Conservation (phyloP, 1,140 invertebrate species). For the Drosophila sturtevanti region DNA sequence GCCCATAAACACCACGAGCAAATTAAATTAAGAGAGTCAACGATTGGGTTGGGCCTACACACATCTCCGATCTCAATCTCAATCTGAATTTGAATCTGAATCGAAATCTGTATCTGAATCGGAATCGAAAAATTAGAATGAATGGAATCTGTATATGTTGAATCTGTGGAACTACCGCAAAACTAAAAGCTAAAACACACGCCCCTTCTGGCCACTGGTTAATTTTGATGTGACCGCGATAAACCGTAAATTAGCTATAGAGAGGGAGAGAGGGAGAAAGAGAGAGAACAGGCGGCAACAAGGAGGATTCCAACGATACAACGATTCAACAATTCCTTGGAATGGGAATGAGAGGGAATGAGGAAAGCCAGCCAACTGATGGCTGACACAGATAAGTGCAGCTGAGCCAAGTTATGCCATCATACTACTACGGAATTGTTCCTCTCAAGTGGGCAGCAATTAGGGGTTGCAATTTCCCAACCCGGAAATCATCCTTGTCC, state of each 20-base stretch:
- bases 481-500: slow-evolving; percentile 55
- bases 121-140: too few relatives aligned
- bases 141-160: too few relatives aligned
- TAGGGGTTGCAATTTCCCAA: slow-evolving; percentile 63
- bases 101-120: neutral
- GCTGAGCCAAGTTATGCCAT: slow-evolving; percentile 48
- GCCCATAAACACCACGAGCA: slow-evolving; percentile 37
- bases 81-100: neutral
- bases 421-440: slow-evolving; percentile 7
- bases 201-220: slow-evolving; percentile 54
- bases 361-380: slow-evolving; percentile 65
- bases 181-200: slow-evolving; percentile 64
- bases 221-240: slow-evolving; percentile 66
- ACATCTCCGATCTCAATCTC: neutral
- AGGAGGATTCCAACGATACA: slow-evolving; percentile 7
- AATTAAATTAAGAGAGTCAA: slow-evolving; percentile 33
- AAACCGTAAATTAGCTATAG: slow-evolving; percentile 49
- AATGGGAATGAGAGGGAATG: slow-evolving; percentile 41
- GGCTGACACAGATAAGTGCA: slow-evolving; percentile 68
- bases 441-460: slow-evolving; percentile 71
- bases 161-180: slow-evolving; percentile 33
- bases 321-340: slow-evolving; percentile 1
- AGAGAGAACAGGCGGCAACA: neutral
- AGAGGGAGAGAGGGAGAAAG: too few relatives aligned
- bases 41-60: slow-evolving; percentile 8